Evolutionary conservation across 2,113 vertebrate species (phyloP), one percentile per base, ranked within the genome.

Genomic region (Nycticryphes semicollaris): DNA sequence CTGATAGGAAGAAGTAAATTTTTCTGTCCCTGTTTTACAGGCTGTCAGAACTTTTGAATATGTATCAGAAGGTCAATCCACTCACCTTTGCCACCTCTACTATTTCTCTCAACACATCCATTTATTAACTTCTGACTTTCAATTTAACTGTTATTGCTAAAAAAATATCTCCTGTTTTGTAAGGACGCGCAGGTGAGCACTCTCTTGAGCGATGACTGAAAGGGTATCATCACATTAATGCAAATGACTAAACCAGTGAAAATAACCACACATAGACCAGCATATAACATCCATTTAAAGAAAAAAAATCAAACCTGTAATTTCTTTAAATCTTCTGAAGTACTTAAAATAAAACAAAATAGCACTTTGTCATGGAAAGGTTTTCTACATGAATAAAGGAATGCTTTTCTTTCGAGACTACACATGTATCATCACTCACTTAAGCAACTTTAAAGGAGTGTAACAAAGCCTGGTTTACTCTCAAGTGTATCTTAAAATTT

Each of bases 401-500:
- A 31, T 53, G 37, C 57, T 43, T 54, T 87, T 48, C 86, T 66
- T 90, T 22, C 7, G n/a, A 88, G 59, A 21, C 67, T 66, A 30
- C 30, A 28, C 1, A 16, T 18, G 23, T 22, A 62, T 37, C 62
- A 64, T 69, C 78, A 76, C 68, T 69, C 88, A 90, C 82, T 22
- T 5, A 3, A 80, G 85, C 45, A 60, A 53, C 66, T 28, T 16
- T 15, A 37, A 78, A 70, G 30, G 20, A 59, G 30, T 5, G 5
- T n/a, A 90, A 72, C 70, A 93, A 94, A 93, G 83, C 31, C 78
- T 69, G n/a, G 5, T 92, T 31, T 75, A 84, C 60, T 87, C 89
- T 78, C 73, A 76, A 43, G 48, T 22, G 33, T 43, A 78, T 60
- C 77, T 73, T 53, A 56, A 79, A 47, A 16, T 54, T 81, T 78